These are phyloP conservation scores for Catharus ustulatus DNA, from an alignment of 2,797 vertebrate genomes.

Conservation along the genomic window DNA sequence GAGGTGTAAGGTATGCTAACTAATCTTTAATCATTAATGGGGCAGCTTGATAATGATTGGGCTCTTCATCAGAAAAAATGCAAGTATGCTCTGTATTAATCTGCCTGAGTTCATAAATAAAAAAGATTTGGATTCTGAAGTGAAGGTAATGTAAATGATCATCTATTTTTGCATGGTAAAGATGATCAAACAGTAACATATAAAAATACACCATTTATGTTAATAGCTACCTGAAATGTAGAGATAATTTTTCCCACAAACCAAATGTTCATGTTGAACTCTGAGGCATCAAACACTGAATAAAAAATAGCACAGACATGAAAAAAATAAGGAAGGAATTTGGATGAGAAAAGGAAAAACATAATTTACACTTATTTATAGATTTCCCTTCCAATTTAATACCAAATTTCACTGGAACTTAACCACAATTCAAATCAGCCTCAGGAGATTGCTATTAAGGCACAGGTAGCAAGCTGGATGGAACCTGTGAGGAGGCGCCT, in stretches of 20 bases:
- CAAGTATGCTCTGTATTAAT: background rate
- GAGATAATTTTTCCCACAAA: background rate
- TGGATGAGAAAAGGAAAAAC: background rate
- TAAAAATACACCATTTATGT: background rate
- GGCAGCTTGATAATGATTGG: background rate
- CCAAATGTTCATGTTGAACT: background rate
- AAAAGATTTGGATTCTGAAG: background rate
- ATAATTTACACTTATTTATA: background rate
- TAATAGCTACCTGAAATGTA: background rate
- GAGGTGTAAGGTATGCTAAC: background rate
- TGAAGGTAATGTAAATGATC: background rate
- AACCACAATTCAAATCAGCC: background rate
- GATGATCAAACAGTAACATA: background rate
- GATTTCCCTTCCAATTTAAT: background rate
- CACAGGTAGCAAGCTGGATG: background rate
- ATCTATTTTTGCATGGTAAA: background rate
- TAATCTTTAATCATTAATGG: background rate
- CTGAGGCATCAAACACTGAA: background rate
- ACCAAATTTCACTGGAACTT: background rate
- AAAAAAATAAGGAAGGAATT: background rate
- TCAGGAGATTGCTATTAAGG: background rate
- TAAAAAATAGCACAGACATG: background rate
- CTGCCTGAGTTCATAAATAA: background rate
- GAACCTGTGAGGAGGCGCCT: background rate
- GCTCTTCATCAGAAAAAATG: background rate